Evolutionary conservation across 2,888 invertebrate genomes (phyloP).

Genomic region (Odontothrips loti): DNA sequence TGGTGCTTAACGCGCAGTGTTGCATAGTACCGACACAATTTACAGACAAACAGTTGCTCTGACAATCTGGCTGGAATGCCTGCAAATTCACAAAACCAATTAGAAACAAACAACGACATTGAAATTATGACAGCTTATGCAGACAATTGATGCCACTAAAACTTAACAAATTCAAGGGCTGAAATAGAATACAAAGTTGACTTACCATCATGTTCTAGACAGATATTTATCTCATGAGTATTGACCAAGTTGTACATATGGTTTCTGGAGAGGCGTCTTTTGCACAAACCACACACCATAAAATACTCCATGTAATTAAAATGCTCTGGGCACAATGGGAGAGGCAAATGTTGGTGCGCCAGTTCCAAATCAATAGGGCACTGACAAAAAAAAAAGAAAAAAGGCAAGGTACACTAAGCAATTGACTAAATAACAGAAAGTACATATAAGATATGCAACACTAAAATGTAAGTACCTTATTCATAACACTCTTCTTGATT

Average conservation of each 20-base stretch:
- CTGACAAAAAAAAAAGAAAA: conserved; percentile 40
- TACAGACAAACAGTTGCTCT: conserved; percentile 72
- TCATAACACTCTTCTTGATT: conserved; percentile 63
- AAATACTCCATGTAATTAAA: conserved; percentile 58
- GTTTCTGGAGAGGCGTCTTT: conserved; percentile 68
- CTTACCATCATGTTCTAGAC: conserved; percentile 47
- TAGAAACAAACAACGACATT: not conserved
- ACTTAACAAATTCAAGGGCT: not conserved
- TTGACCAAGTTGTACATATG: conserved; percentile 63
- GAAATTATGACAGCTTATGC: not conserved
- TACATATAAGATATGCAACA: conserved; percentile 29
- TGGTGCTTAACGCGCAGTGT: conserved; percentile 61
- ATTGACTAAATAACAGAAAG: not conserved
- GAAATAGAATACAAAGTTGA: conserved; percentile 38
- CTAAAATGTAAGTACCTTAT: conserved; percentile 42
- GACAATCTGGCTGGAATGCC: conserved; percentile 61
- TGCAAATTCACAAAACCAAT: conserved; percentile 4
- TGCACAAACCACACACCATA: conserved; percentile 72
- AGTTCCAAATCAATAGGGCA: conserved; percentile 49
- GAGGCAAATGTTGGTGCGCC: conserved; percentile 37
- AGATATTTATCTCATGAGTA: conserved; percentile 51
- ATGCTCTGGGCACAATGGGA: conserved; percentile 40
- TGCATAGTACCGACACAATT: conserved; percentile 74
- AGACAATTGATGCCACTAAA: not conserved
- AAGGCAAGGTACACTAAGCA: not conserved